These are phyloP conservation scores for Ceratina calcarata DNA, from an alignment of 1,140 invertebrate species.

Conservation along the genomic window DNA sequence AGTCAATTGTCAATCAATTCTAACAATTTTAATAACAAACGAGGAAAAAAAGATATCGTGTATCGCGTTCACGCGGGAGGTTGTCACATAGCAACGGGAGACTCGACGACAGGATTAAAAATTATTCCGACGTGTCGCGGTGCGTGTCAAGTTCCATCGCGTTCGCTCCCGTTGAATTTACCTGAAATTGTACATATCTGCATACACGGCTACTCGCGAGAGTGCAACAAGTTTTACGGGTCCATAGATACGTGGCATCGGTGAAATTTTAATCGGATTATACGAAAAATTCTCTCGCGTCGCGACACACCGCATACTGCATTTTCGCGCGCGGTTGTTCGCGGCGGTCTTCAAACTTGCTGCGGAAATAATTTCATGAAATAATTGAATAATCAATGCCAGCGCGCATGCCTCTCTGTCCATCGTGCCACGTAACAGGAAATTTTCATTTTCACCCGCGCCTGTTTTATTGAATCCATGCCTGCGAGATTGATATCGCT, in stretches of 20 bases:
- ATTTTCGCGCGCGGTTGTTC: conserved; percentile 34
- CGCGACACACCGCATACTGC: neutral
- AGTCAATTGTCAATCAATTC: neutral
- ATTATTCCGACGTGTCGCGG: neutral
- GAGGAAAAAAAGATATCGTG: neutral
- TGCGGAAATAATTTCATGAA: conserved; percentile 30
- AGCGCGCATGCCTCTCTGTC: neutral
- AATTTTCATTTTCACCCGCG: conserved; percentile 30
- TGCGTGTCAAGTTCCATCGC: conserved; percentile 4
- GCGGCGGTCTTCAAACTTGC: conserved; percentile 18
- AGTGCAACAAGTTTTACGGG: conserved; percentile 38
- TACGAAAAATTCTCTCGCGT: conserved; percentile 16
- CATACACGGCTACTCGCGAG: neutral
- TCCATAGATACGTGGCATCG: conserved; percentile 26
- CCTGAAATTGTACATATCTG: neutral
- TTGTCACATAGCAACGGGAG: neutral
- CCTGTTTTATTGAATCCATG: conserved; percentile 26
- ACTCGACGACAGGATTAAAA: conserved; percentile 21
- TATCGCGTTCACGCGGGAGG: neutral
- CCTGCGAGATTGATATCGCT: conserved; percentile 24
- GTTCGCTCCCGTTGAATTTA: neutral
- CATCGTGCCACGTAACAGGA: conserved; percentile 9
- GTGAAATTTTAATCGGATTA: conserved; percentile 41
- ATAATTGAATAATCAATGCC: conserved; percentile 38
- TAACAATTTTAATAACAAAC: neutral